phyloP scores from a whole-genome alignment of 2,888 invertebrate species.

The Aricia artaxerxes region DNA sequence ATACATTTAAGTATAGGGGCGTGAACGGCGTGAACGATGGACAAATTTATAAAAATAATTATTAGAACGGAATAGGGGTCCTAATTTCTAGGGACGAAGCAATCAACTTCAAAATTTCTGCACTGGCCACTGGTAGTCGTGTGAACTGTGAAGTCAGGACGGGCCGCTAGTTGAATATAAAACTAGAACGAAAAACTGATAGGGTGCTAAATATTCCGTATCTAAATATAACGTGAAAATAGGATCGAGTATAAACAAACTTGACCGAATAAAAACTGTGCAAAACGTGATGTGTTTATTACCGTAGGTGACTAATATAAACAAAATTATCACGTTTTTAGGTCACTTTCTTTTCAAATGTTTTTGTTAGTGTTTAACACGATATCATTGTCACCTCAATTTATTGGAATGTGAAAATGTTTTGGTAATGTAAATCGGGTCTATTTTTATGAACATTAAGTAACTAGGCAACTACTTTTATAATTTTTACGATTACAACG shows the following conservation, averaged over 20 bases:
- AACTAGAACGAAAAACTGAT: background rate
- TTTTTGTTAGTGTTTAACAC: background rate
- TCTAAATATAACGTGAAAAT: slow-evolving; percentile 14
- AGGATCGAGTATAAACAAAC: slow-evolving; percentile 14
- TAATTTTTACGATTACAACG: no score
- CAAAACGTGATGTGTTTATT: slow-evolving; percentile 14
- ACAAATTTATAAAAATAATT: no score
- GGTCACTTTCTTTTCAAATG: slow-evolving; percentile 13
- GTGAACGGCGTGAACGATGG: no score
- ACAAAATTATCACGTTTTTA: slow-evolving; percentile 12
- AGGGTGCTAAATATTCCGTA: background rate
- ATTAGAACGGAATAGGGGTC: no score
- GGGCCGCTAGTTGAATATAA: background rate
- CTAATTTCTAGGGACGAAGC: no score
- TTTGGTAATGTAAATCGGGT: background rate
- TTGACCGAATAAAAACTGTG: slow-evolving; percentile 21
- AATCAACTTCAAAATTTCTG: no score
- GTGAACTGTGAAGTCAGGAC: background rate
- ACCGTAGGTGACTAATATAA: background rate
- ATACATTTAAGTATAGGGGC: no score
- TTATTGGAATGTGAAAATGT: background rate
- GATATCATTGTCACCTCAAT: background rate
- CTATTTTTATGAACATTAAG: no score
- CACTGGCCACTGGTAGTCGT: background rate
- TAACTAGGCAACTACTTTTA: no score